phyloP scores from a whole-genome alignment of 2,888 invertebrate species.

The Ferdinandea cuprea region DNA sequence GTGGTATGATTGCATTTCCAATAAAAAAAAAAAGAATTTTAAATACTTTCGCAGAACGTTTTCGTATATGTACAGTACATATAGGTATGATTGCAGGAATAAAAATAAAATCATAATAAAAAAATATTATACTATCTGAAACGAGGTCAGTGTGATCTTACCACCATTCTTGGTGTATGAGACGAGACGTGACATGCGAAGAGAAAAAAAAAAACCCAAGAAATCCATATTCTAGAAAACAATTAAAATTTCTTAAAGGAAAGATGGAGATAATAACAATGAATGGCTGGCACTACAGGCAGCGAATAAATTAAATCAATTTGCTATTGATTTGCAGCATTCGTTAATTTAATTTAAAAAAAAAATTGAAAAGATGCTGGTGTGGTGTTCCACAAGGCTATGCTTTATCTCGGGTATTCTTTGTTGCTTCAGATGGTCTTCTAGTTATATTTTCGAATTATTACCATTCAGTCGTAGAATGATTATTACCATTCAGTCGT shows the following conservation, averaged over 20 bases:
- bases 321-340: not conserved
- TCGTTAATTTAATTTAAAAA: not conserved
- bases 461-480: no score
- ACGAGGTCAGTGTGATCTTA: conserved; percentile 55
- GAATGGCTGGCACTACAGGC: conserved; percentile 3
- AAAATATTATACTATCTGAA: conserved; percentile 44
- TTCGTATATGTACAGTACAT: no score
- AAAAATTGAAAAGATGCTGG: no score
- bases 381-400: no score
- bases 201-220: conserved; percentile 15
- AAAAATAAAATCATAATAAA: conserved; percentile 33
- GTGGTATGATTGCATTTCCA: conserved; percentile 23
- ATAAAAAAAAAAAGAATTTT: conserved; percentile 18
- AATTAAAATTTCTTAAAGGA: conserved; percentile 50
- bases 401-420: no score
- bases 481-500: no score
- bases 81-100: conserved; percentile 7
- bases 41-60: conserved; percentile 2
- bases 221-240: conserved; percentile 22
- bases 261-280: conserved; percentile 39
- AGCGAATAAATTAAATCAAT: not conserved
- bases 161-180: conserved; percentile 47
- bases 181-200: conserved; percentile 46
- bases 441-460: no score
- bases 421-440: no score